Conservation (phyloP, 2,797 vertebrate genomes). For the Danio kyathit region DNA sequence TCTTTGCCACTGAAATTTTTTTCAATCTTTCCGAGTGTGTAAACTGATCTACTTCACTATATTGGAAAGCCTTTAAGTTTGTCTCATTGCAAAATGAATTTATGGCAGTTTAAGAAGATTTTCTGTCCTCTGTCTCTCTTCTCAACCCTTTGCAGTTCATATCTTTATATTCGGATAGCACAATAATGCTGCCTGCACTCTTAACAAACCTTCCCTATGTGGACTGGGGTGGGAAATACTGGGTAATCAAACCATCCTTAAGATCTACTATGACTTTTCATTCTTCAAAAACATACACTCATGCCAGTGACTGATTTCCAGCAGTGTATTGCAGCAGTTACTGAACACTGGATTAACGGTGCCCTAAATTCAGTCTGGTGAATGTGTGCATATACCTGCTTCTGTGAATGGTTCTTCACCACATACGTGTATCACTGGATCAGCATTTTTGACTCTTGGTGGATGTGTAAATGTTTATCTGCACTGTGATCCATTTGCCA, state of each 20-base stretch:
- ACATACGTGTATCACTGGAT: slow-evolving; percentile 11
- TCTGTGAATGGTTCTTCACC: not conserved
- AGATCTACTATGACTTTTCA: slow-evolving; percentile 16
- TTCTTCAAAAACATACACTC: not conserved
- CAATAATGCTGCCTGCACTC: slow-evolving; percentile 6
- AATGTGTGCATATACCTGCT: not conserved
- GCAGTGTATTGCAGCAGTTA: slow-evolving; percentile 8
- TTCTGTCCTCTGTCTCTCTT: not conserved
- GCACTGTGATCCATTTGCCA: slow-evolving; percentile 95
- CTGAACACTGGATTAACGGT: slow-evolving; percentile 1
- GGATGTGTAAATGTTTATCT: slow-evolving; percentile 70
- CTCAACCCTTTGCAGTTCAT: slow-evolving; percentile 11
- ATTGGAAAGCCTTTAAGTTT: not conserved
- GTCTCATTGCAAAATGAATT: not conserved
- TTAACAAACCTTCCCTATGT: slow-evolving; percentile 41
- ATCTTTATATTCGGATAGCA: not conserved
- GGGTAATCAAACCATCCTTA: not conserved
- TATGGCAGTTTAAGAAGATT: not conserved
- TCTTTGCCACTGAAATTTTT: not conserved
- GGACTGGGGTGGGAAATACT: slow-evolving; percentile 43
- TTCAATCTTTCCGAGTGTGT: not conserved
- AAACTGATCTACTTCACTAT: not conserved
- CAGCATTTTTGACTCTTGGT: slow-evolving; percentile 31
- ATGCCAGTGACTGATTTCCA: not conserved
- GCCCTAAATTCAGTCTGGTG: slow-evolving; percentile 7